These are phyloP conservation scores for Synanthedon formicaeformis DNA, from an alignment of 2,888 invertebrate species.

Conservation along the genomic window DNA sequence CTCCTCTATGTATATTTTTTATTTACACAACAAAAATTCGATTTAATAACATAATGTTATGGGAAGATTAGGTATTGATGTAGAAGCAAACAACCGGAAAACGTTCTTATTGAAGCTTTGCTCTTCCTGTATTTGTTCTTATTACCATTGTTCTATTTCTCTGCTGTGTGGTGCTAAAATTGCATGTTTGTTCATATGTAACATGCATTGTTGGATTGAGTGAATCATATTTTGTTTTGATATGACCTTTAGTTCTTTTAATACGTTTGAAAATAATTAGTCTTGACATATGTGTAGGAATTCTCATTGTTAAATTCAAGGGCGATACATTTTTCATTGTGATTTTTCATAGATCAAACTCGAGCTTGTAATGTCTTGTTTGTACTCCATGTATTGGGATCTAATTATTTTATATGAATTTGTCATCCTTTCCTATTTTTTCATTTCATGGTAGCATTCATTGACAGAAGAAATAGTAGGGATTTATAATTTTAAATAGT, in stretches of 20 bases:
- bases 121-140: slow-evolving; percentile 45
- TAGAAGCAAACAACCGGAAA: slow-evolving; percentile 14
- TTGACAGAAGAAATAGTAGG: too few species aligned
- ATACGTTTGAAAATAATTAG: slow-evolving; percentile 1
- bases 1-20: too few species aligned
- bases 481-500: too few species aligned
- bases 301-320: slow-evolving; percentile 1
- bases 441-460: too few species aligned
- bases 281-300: slow-evolving; percentile 4
- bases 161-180: slow-evolving; percentile 3
- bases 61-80: slow-evolving; percentile 10
- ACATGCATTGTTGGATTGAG: slow-evolving; percentile 12
- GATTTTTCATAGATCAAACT: not conserved
- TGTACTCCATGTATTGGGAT: too few species aligned
- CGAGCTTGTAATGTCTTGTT: too few species aligned
- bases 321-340: not conserved
- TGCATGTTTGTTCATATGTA: slow-evolving; percentile 2
- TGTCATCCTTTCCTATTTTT: too few species aligned
- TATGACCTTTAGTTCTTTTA: slow-evolving; percentile 6
- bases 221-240: slow-evolving; percentile 2
- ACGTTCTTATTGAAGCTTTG: slow-evolving; percentile 19
- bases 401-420: too few species aligned
- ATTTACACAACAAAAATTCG: too few species aligned
- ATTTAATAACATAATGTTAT: slow-evolving; percentile 5
- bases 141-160: slow-evolving; percentile 34